Base-by-base conservation (phyloP, 2,113 vertebrate species). In the Asarcornis scutulata region DNA sequence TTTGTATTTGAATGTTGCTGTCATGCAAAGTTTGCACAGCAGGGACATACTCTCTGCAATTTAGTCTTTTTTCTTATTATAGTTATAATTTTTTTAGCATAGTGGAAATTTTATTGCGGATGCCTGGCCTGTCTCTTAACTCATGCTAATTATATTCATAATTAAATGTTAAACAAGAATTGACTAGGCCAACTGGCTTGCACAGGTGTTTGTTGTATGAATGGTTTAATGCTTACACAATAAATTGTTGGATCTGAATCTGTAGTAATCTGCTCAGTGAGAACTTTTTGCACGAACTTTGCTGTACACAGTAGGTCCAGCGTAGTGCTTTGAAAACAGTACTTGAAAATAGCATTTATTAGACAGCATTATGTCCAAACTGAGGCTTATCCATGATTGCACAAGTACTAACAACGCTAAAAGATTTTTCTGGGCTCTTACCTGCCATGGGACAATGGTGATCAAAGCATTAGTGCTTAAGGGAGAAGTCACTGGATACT, bases 101-200 rank as follows among this genome's bases (percentile, higher is more conserved):
- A 96, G 85, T 91, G 88, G 96, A 97, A 98, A 97, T 97, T 98
- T 98, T 97, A 98, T 96, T 93, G 96, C 95, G 5, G 91, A 96
- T 98, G 97, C 96, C 97, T 98, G 92, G 97, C 91, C 89, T 98
- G 98, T 97, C 97, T 98, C 98, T 98, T 98, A 98, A 98, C 95
- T 98, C 98, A 98, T 98, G 97, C 94, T 98, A 98, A 98, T 98
- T 97, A 98, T 97, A 97, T 98, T 98, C 98, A 98, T 98, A 98
- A 98, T 98, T 98, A 98, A 98, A 98, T 97, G 98, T 94, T 97
- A 97, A 96, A 96, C 95, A 96, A 96, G 91, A 97, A 93, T 97
- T 98, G 97, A 98, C 98, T 98, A 96, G 96, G 97, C 97, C 98
- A 98, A 98, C 97, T 98, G 98, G 97, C 97, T 97, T 98, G 97